phyloP scores from a whole-genome alignment of 2,888 invertebrate genomes.

The Chironomus tentans region DNA sequence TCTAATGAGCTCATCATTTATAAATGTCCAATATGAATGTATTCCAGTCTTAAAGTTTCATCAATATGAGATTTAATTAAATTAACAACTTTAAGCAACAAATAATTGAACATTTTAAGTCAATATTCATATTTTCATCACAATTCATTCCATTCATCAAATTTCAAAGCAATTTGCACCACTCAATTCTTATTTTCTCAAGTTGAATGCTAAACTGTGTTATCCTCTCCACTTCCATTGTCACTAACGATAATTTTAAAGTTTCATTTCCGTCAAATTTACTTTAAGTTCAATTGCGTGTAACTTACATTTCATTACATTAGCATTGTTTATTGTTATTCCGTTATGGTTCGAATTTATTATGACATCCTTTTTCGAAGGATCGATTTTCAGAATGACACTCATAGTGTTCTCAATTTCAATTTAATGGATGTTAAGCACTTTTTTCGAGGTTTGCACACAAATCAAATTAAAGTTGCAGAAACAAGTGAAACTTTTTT shows the following conservation, averaged over 20 bases:
- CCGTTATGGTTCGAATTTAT: constrained; percentile 15
- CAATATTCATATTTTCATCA: too few species aligned
- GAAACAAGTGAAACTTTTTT: background rate
- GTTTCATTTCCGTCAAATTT: background rate
- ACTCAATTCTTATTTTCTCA: too few species aligned
- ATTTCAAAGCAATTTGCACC: too few species aligned
- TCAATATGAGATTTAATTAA: too few species aligned
- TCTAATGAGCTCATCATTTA: too few species aligned
- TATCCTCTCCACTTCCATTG: background rate
- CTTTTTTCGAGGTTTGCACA: background rate
- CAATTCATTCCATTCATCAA: too few species aligned
- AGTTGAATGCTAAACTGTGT: too few species aligned
- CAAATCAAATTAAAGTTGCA: background rate
- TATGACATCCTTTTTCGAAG: constrained; percentile 22
- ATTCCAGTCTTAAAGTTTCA: too few species aligned
- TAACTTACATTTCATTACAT: constrained; percentile 17
- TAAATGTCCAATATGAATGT: too few species aligned
- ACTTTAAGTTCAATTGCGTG: background rate
- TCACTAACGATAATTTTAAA: background rate
- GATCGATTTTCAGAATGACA: constrained; percentile 24
- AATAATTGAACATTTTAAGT: too few species aligned
- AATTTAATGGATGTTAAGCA: background rate
- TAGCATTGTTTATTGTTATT: constrained; percentile 21
- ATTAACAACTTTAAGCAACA: too few species aligned
- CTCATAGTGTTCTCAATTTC: background rate